Base-by-base conservation (phyloP, 2,797 vertebrate species). In the Pantherophis alleghaniensis region DNA sequence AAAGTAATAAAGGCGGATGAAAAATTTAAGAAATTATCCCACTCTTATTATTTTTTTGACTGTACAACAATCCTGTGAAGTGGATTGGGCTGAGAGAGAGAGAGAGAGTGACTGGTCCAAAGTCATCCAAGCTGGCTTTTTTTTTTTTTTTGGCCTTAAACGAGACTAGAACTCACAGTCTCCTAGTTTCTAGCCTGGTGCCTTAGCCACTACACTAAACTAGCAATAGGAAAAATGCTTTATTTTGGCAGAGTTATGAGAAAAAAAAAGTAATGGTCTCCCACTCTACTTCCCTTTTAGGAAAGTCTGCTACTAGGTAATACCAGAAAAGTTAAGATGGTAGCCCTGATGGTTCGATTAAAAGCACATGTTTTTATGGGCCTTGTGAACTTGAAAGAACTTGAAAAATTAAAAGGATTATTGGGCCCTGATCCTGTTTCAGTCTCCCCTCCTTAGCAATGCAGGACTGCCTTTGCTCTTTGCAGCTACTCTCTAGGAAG, bases 211-310 rank as follows among this genome's bases (percentile, higher is more conserved):
- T 16, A 69, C 2, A 69, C 14, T 14, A 69, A 69, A 0, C 5
- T 56, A 56, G 14, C 56, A 56, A 56, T 16, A 56, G 4, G 14
- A 16, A 16, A 53, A 53, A 53, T 53, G 51, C 51, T 53, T 74
- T 12, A 28, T 53, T 79, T 79, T 91, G 94, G 94, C 94, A 96
- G 95, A 95, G 87, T 28, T 0, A 91, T 90, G 79, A 93, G 96
- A 95, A 2, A 94, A 95, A 95, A 96, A 95, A 94, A 42, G 47
- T 47, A 96, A 95, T 95, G 94, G 94, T 92, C 93, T 95, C 94
- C 94, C 93, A 91, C 94, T 95, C 18, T 79, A 37, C 18, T 22
- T 74, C 32, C 32, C 32, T 74, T 74, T 37, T 37, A 79, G 69
- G 32, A 18, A 74, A 3, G 7, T 37, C 69, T 20, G n/a, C n/a